phyloP scores from a whole-genome alignment of 2,113 vertebrate genomes.

The Ictalurus punctatus region DNA sequence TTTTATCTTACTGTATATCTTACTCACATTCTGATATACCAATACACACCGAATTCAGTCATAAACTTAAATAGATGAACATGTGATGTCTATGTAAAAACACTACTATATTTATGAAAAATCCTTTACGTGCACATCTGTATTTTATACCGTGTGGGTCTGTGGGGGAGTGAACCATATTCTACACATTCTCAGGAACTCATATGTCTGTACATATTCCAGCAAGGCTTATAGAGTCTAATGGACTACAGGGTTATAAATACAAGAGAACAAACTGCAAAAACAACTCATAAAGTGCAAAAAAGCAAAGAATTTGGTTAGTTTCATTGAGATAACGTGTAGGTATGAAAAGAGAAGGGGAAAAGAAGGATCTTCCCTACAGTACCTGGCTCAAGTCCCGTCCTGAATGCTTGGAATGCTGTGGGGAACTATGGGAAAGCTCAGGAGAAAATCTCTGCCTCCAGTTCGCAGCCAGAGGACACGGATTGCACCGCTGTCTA shows the following conservation, averaged over 20 bases:
- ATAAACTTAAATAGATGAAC: not conserved
- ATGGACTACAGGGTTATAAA: not conserved
- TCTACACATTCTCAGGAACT: not conserved
- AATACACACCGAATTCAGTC: not conserved
- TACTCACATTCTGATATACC: not conserved
- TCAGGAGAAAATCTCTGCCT: slow-evolving; percentile 53
- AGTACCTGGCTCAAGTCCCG: slow-evolving; percentile 68
- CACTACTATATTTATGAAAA: not conserved
- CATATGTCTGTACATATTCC: not conserved
- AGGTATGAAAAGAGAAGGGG: slow-evolving; percentile 17
- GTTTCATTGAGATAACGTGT: not conserved
- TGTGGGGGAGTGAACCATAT: not conserved
- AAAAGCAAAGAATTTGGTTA: not conserved
- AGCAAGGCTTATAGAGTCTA: not conserved
- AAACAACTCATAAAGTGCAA: not conserved
- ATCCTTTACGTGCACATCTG: not conserved
- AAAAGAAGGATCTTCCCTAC: slow-evolving; percentile 35
- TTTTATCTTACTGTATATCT: not conserved
- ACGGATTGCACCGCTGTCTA: slow-evolving; percentile 52
- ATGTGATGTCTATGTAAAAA: not conserved
- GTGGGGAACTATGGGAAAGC: slow-evolving; percentile 60
- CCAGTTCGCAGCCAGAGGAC: slow-evolving; percentile 54
- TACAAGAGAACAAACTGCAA: not conserved
- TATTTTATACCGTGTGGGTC: not conserved
- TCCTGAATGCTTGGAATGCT: slow-evolving; percentile 60